Evolutionary conservation across 2,888 invertebrate species (phyloP).

Genomic region (Alloplasta piceator): DNA sequence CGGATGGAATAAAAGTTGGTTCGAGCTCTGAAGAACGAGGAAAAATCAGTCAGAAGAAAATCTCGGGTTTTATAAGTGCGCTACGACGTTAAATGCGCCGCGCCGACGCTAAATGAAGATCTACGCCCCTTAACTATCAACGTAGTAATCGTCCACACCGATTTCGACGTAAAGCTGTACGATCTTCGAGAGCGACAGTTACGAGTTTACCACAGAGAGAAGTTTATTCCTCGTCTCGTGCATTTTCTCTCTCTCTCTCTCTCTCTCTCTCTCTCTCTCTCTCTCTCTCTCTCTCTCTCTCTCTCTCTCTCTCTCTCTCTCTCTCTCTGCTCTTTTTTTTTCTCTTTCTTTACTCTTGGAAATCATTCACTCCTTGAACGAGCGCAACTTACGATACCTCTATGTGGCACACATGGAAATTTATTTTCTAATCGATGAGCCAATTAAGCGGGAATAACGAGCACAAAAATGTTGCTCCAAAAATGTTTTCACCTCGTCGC

Average conservation of each 20-base stretch:
- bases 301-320: conserved; percentile 3
- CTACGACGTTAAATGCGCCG: conserved; percentile 56
- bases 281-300: background rate
- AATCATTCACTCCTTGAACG: conserved; percentile 1
- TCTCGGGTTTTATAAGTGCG: conserved; percentile 31
- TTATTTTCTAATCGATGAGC: conserved; percentile 12
- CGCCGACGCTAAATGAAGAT: conserved; percentile 67
- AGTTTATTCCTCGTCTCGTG: conserved; percentile 24
- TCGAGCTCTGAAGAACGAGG: conserved; percentile 7
- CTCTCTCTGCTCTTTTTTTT: background rate
- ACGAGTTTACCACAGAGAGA: conserved; percentile 42
- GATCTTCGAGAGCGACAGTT: conserved; percentile 56
- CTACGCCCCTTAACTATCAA: conserved; percentile 64
- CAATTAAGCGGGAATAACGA: background rate
- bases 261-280: background rate
- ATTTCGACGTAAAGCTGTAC: conserved; percentile 64
- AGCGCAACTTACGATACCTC: conserved; percentile 9
- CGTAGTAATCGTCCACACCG: conserved; percentile 50
- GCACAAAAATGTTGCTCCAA: background rate
- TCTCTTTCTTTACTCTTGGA: too few species aligned
- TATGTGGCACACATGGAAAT: conserved; percentile 1
- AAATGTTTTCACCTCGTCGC: too few species aligned
- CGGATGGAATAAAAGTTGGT: background rate
- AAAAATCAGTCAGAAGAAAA: background rate
- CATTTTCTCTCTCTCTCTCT: background rate